Conservation (phyloP, 2,113 vertebrate species). For the Carassius auratus region DNA sequence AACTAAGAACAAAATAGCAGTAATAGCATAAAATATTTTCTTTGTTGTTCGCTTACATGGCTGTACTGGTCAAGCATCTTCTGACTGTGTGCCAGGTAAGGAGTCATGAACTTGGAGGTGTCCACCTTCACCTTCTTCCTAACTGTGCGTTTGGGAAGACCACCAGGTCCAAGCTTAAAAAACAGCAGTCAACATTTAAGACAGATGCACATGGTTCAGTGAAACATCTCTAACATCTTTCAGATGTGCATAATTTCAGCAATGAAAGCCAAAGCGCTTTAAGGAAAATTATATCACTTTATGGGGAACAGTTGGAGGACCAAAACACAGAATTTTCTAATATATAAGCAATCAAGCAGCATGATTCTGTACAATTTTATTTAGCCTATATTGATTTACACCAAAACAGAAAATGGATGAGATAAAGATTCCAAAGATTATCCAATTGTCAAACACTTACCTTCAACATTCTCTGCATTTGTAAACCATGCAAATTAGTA, state of each 20-base stretch:
- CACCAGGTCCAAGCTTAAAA: slow-evolving; percentile 61
- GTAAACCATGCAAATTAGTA: slow-evolving; percentile 11
- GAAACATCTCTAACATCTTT: not conserved
- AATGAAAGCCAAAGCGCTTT: not conserved
- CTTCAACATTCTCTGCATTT: not conserved
- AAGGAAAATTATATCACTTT: not conserved
- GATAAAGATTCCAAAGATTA: not conserved
- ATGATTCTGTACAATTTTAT: not conserved
- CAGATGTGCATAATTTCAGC: not conserved
- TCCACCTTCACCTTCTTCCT: slow-evolving; percentile 87
- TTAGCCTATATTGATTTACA: not conserved
- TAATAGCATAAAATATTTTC: slow-evolving; percentile 1
- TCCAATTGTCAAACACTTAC: not conserved
- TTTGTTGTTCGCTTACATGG: slow-evolving; percentile 73
- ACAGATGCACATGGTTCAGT: not conserved
- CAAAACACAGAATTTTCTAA: not conserved
- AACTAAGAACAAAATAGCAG: not conserved
- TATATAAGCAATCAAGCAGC: not conserved
- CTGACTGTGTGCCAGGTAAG: slow-evolving; percentile 92
- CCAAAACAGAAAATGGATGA: not conserved
- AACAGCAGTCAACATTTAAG: not conserved
- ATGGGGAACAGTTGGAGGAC: not conserved
- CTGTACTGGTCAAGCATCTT: slow-evolving; percentile 98
- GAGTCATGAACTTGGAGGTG: slow-evolving; percentile 94
- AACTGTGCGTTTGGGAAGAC: slow-evolving; percentile 78